These are phyloP conservation scores for Pristionchus fissidentatus DNA, from an alignment of 2,888 invertebrate genomes.

Conservation along the genomic window DNA sequence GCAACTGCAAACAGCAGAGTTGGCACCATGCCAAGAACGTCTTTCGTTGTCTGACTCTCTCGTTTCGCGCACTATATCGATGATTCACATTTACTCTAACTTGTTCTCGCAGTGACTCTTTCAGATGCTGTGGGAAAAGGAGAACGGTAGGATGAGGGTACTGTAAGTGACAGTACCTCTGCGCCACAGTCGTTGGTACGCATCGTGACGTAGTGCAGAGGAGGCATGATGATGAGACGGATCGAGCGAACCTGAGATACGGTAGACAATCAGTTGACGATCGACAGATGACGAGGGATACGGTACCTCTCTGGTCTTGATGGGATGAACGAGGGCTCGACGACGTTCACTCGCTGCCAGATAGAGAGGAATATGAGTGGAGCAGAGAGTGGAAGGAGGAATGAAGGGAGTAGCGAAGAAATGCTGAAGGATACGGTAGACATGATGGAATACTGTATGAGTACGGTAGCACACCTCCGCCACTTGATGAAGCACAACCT, in stretches of 20 bases:
- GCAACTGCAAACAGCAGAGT: background rate
- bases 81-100: no score
- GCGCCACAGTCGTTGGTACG: slow-evolving; percentile 27
- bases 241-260: slow-evolving; percentile 30
- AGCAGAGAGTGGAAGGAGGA: background rate
- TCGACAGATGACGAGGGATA: background rate
- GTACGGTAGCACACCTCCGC: background rate
- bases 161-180: background rate
- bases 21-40: no score
- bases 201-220: slow-evolving; percentile 24
- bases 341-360: slow-evolving; percentile 4
- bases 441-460: no score
- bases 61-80: no score
- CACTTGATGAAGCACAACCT: background rate
- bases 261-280: background rate
- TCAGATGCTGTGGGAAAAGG: no score
- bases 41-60: no score
- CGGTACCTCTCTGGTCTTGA: slow-evolving; percentile 31
- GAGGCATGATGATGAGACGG: slow-evolving; percentile 47
- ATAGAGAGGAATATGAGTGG: background rate
- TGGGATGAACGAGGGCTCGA: slow-evolving; percentile 38
- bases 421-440: background rate
- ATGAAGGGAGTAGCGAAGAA: slow-evolving; percentile 12
- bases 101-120: no score
- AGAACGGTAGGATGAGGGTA: background rate